Evolutionary conservation across 2,888 invertebrate species (phyloP).

Genomic region (Polia nebulosa): DNA sequence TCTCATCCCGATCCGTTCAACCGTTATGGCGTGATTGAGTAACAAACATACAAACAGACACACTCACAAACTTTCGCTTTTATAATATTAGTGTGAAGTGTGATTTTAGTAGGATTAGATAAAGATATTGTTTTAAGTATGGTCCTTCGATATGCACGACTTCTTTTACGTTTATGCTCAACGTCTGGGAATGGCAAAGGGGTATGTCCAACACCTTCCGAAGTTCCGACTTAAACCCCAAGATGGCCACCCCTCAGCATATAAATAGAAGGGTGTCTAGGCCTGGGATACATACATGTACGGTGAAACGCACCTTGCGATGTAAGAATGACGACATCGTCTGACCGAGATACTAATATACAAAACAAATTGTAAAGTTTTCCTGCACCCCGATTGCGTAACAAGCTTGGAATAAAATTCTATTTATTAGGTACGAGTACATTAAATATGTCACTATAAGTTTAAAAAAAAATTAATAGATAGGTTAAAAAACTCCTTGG

Average conservation of each 20-base stretch:
- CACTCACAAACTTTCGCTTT: background rate
- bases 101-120: background rate
- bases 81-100: background rate
- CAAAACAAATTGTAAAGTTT: no score
- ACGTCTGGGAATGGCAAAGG: conserved; percentile 11
- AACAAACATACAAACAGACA: background rate
- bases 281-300: conserved; percentile 1
- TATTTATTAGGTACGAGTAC: no score
- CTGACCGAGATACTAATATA: no score
- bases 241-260: conserved; percentile 13
- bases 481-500: no score
- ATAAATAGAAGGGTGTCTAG: conserved; percentile 17
- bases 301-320: background rate
- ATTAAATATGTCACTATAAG: no score
- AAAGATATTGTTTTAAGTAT: background rate
- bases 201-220: background rate
- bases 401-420: background rate
- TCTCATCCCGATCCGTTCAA: background rate
- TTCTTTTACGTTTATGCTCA: conserved; percentile 1
- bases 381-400: background rate
- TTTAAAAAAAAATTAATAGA: no score
- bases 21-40: background rate
- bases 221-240: conserved; percentile 8
- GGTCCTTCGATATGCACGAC: background rate
- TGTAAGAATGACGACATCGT: conserved; percentile 5